Evolutionary conservation across 2,888 invertebrate genomes (phyloP), one percentile per base, ranked within the genome.

Genomic region (Melanotus villosus): DNA sequence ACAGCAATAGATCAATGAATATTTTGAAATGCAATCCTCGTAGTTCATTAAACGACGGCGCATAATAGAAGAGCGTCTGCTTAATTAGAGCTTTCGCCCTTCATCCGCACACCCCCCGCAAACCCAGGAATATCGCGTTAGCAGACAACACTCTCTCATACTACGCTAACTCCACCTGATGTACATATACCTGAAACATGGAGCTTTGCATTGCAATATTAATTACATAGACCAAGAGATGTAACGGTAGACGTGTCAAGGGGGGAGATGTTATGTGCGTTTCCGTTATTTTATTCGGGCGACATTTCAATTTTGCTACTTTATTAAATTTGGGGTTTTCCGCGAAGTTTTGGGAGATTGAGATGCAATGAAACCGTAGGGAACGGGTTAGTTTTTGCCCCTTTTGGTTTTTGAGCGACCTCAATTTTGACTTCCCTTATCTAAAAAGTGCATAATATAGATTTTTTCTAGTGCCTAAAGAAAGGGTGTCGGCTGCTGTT

Each of bases 1-100:
- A 63, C 36, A 54, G 23, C 57, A 32, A 41, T 59, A 32, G 50
- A 65, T 68, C 64, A 30, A 58, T 65, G 50, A 45, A 62, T 69
- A 65, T 60, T 69, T 65, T 65, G 69, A 65, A 69, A 69, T 69
- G 59, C 69, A 65, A 69, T 65, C 60, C 69, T 69, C 69, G 69
- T 69, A 69, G 69, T 69, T 69, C 69, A 69, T 69, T 69, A 69
- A 65, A 65, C 69, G 60, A 58, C 43, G 38, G 60, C 65, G 69
- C 60, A 69, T 69, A 69, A 69, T 69, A 60, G 69, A 26, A 65
- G 65, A 47, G 58, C 69, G 69, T 71, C 69, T 57, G 66, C 69
- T 69, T 65, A 65, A 65, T 65, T 68, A 69, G 68, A 66, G 65
- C 70, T 65, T 60, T 67, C 67, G 56, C 60, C 59, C 64, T 52